Evolutionary conservation across 2,113 vertebrate species (phyloP), one percentile per base, ranked within the genome.

Genomic region (Gambusia holbrooki): DNA sequence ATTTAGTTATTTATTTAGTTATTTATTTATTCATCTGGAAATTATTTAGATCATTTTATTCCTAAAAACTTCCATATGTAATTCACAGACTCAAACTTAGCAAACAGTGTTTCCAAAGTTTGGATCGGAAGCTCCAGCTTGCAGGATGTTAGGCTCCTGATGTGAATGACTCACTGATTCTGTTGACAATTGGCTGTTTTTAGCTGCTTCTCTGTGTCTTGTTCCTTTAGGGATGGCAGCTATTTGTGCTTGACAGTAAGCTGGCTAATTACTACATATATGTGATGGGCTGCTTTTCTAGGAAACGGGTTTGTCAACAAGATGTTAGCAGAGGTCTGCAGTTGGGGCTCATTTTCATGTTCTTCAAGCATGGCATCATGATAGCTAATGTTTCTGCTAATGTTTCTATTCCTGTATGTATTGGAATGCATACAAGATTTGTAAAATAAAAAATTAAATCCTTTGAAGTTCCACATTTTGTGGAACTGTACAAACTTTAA

Each of bases 171-270:
- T 67, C 65, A 67, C 42, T 29, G 65, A 27, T 8, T 45, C n/a
- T 42, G 65, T 67, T 67, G 37, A 67, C 61, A 40, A 10, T 25
- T 13, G 37, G 71, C 71, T 62, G 71, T 30, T 73, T 63, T 73
- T 73, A 63, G 61, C 37, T n/a, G n/a, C 4, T 35, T 73, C 29
- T 17, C 22, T 35, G 42, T 73, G 61, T 51, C 32, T 35, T 35
- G 45, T n/a, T 74, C 30, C 63, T 71, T 15, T 35, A 27, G 69
- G 69, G n/a, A 37, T 40, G 60, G 25, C 12, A 35, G 27, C 58
- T 72, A 62, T 72, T 61, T 25, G 35, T 62, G 35, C 30, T 29
- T 72, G 35, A 68, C 73, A 62, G 54, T 42, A 30, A 12, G 17
- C 37, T 62, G 19, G 4, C 45, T 69, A 33, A 62, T 69, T 33